These are phyloP conservation scores for Apodemus agrarius DNA, from an alignment of 2,797 vertebrate species.

Conservation along the genomic window DNA sequence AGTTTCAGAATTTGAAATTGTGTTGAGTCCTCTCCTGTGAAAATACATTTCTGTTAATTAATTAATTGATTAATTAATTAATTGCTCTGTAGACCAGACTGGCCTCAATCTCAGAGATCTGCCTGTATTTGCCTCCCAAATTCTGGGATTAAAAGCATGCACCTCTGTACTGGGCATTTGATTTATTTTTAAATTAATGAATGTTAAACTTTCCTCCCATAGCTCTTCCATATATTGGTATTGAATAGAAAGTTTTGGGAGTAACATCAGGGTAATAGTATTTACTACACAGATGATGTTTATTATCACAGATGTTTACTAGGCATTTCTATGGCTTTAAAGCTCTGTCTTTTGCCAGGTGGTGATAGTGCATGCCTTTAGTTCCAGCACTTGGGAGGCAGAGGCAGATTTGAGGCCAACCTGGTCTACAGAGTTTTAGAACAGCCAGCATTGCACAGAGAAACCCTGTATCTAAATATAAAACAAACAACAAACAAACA, in stretches of 20 bases:
- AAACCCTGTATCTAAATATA: background rate
- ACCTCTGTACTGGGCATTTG: background rate
- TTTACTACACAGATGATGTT: background rate
- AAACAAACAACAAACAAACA: background rate
- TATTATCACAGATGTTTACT: background rate
- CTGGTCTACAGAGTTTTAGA: background rate
- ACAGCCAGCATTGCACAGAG: background rate
- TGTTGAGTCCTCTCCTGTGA: constrained; percentile 7
- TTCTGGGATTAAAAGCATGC: background rate
- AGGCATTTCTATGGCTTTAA: background rate
- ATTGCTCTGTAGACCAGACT: background rate
- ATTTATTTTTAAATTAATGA: constrained; percentile 57
- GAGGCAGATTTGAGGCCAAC: background rate
- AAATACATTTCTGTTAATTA: constrained; percentile 13
- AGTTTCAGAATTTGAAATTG: constrained; percentile 55
- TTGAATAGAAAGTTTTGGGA: constrained; percentile 23
- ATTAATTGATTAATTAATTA: background rate
- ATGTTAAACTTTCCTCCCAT: background rate
- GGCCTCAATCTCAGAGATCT: background rate
- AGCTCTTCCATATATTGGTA: background rate
- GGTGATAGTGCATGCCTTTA: background rate
- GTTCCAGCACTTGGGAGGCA: background rate
- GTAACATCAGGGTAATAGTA: background rate
- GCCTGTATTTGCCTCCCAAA: too few relatives aligned
- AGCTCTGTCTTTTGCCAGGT: background rate